Evolutionary conservation across 2,888 invertebrate genomes (phyloP).

Genomic region (Cordylochernes scorpioides): DNA sequence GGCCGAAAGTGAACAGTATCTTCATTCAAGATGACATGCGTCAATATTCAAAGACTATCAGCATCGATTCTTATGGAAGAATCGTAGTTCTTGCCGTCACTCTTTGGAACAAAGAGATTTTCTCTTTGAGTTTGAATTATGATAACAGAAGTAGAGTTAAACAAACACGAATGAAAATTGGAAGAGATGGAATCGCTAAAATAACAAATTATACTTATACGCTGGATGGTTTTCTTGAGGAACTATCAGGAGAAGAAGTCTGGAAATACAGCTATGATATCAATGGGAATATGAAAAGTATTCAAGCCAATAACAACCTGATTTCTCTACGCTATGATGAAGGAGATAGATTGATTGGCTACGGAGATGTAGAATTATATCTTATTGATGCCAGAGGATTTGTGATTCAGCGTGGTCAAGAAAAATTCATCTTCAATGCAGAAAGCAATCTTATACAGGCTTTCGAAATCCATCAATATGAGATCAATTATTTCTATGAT

Average conservation of each 20-base stretch:
- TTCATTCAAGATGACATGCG: slow-evolving; percentile 52
- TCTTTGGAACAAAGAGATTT: slow-evolving; percentile 15
- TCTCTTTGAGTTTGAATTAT: slow-evolving; percentile 17
- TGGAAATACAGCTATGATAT: slow-evolving; percentile 78
- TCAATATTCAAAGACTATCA: slow-evolving; percentile 39
- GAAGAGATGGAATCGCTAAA: slow-evolving; percentile 61
- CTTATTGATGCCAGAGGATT: slow-evolving; percentile 59
- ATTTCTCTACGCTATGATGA: slow-evolving; percentile 19
- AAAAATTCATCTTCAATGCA: slow-evolving; percentile 75
- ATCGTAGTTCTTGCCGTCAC: slow-evolving; percentile 13
- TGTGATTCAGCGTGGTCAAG: slow-evolving; percentile 74
- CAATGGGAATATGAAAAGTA: slow-evolving; percentile 50
- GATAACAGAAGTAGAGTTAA: slow-evolving; percentile 21
- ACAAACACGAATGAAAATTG: slow-evolving; percentile 51
- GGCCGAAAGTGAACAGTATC: slow-evolving; percentile 49
- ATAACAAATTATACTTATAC: slow-evolving; percentile 69
- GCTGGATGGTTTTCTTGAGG: slow-evolving; percentile 84
- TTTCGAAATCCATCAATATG: slow-evolving; percentile 59
- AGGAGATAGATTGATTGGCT: slow-evolving; percentile 19
- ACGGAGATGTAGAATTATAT: slow-evolving; percentile 18
- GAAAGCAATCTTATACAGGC: slow-evolving; percentile 63
- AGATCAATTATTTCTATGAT: slow-evolving; percentile 55
- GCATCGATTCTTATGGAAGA: slow-evolving; percentile 15
- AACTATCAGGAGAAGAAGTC: slow-evolving; percentile 57
- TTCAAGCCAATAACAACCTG: slow-evolving; percentile 17